Evolutionary conservation across 2,113 vertebrate species (phyloP), one percentile per base, ranked within the genome.

Genomic region (Platichthys stellatus): DNA sequence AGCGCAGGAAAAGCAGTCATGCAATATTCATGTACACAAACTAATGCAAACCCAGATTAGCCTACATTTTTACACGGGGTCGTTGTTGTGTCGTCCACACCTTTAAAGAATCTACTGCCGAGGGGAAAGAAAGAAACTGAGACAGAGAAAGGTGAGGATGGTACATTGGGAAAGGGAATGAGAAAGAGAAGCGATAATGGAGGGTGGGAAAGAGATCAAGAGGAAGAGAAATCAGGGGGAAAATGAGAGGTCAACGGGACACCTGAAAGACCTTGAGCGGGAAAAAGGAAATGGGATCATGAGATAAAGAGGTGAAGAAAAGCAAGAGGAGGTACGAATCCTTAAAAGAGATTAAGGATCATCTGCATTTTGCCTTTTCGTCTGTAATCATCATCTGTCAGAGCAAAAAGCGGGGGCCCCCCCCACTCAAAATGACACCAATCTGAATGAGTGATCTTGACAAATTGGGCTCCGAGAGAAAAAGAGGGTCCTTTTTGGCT

Each of bases 11-110:
- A 80, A 56, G 40, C 74, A 88, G 88, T 86, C 86, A 89, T 90
- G 86, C 86, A 91, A 90, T 90, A 91, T 91, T 90, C 86, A 93
- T 91, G 86, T 82, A 93, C 91, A 92, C 86, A 92, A 90, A 90
- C 83, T 84, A 89, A 88, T 82, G 82, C 87, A 90, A 91, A 80
- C 83, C 72, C 64, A 86, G 88, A 93, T 93, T 92, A 92, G 88
- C 84, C 90, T 87, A 87, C 78, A 91, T 84, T 88, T 90, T 88
- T 89, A 84, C 73, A 82, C 23, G 60, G 85, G 85, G 85, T 89
- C 65, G 68, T 53, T 59, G 57, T 63, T 51, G 68, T 76, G 60
- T 60, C 43, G 62, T 85, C 78, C 84, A 76, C 77, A 72, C 80
- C 69, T 82, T 80, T 78, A 80, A 85, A 68, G 49, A 71, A 45